Evolutionary conservation across 1,140 invertebrate species (phyloP).

Genomic region (Spodoptera frugiperda): DNA sequence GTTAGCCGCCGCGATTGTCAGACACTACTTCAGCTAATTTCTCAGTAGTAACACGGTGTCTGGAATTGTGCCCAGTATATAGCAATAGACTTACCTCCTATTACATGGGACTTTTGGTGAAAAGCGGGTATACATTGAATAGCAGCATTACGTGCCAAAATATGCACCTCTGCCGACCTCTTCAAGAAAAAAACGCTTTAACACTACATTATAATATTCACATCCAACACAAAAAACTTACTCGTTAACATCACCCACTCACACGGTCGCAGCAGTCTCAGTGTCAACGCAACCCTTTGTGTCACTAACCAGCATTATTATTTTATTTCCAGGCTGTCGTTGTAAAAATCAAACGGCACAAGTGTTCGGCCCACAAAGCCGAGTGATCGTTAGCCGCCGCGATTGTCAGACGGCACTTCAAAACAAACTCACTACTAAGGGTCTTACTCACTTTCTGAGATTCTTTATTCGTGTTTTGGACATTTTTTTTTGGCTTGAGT

Average conservation of each 20-base stretch:
- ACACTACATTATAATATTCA: too few relatives aligned
- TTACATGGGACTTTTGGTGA: too few relatives aligned
- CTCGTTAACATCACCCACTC: neutral
- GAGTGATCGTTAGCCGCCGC: constrained; percentile 24
- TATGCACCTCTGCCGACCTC: too few relatives aligned
- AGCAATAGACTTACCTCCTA: too few relatives aligned
- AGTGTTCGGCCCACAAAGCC: neutral
- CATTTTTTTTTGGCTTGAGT: too few relatives aligned
- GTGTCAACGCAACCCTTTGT: neutral
- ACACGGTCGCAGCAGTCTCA: too few relatives aligned
- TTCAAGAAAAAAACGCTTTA: too few relatives aligned
- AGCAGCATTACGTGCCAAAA: too few relatives aligned
- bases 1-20: constrained; percentile 17
- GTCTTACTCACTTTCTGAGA: neutral
- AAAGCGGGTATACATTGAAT: too few relatives aligned
- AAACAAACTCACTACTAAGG: neutral
- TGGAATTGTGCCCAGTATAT: too few relatives aligned
- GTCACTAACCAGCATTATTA: constrained; percentile 6
- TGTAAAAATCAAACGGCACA: constrained; percentile 22
- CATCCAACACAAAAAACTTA: neutral
- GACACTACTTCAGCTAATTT: neutral
- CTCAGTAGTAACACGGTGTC: too few relatives aligned
- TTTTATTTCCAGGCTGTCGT: constrained; percentile 4
- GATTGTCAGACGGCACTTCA: neutral
- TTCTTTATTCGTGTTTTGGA: too few relatives aligned